Conservation (phyloP, 2,797 vertebrate species). For the Anableps anableps region DNA sequence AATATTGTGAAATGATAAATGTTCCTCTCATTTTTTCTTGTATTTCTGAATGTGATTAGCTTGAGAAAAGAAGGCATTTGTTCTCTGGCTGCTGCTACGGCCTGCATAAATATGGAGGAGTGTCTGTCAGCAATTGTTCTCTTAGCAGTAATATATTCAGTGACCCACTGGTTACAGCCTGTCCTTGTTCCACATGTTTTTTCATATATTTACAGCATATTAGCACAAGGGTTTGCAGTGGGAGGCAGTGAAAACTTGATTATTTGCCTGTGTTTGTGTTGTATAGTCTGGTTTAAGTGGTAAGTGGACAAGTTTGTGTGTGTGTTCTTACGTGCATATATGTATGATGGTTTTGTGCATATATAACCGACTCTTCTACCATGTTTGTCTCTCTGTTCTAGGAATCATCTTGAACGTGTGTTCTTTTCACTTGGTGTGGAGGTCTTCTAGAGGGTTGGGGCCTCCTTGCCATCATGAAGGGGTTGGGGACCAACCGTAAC, state of each 20-base stretch:
- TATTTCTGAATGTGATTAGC: slow-evolving; percentile 20
- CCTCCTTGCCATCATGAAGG: slow-evolving; percentile 90
- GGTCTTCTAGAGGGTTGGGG: slow-evolving; percentile 82
- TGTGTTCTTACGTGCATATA: slow-evolving; percentile 17
- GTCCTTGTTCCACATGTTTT: slow-evolving; percentile 56
- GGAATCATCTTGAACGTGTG: slow-evolving; percentile 60
- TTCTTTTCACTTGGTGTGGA: slow-evolving; percentile 65
- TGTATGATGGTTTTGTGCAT: slow-evolving; percentile 25
- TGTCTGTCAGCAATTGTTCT: slow-evolving; percentile 57
- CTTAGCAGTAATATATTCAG: slow-evolving; percentile 46
- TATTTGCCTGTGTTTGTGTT: slow-evolving; percentile 40
- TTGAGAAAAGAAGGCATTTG: slow-evolving; percentile 35
- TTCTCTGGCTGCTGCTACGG: slow-evolving; percentile 27
- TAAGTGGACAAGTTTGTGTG: slow-evolving; percentile 36
- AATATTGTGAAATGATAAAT: slow-evolving; percentile 16
- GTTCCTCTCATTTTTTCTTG: slow-evolving; percentile 10
- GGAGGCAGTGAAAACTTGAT: slow-evolving; percentile 51
- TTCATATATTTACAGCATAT: slow-evolving; percentile 47
- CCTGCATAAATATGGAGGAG: slow-evolving; percentile 53
- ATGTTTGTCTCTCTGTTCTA: slow-evolving; percentile 50
- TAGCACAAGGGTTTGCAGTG: slow-evolving; percentile 54
- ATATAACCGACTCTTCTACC: slow-evolving; percentile 19
- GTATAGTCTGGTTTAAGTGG: slow-evolving; percentile 27
- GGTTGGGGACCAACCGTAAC: slow-evolving; percentile 93
- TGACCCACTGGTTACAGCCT: slow-evolving; percentile 46